phyloP scores from a whole-genome alignment of 30 jellyfish, hydroid and myxozoan species.

The Chrysaora quinquecirrha region DNA sequence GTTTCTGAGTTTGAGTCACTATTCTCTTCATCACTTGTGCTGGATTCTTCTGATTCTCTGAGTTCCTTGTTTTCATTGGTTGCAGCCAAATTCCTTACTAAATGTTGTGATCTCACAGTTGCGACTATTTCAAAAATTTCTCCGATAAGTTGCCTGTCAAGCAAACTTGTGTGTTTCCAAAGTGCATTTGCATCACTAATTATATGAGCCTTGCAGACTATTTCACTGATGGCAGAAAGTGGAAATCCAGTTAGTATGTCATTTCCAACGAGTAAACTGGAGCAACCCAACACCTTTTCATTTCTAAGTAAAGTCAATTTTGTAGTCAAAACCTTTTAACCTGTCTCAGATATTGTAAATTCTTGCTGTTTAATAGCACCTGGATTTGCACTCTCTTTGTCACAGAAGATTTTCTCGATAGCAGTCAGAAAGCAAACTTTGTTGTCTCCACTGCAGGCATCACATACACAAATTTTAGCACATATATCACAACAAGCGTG shows the following conservation, averaged over 20 bases:
- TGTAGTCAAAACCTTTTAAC: background rate
- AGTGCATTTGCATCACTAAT: background rate
- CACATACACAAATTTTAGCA: background rate
- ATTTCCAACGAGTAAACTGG: background rate
- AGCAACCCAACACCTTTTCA: background rate
- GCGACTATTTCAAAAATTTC: background rate
- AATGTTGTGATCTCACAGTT: background rate
- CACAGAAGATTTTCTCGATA: too few relatives aligned
- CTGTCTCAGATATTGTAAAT: background rate
- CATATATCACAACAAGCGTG: constrained; percentile 7
- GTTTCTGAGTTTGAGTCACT: background rate
- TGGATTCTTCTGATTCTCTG: background rate
- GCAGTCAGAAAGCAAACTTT: too few relatives aligned
- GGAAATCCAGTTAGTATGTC: background rate
- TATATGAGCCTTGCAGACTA: background rate
- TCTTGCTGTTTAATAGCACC: too few relatives aligned
- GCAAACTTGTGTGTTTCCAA: background rate
- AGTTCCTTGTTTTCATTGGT: background rate
- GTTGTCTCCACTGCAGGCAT: background rate
- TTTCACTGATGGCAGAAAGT: background rate
- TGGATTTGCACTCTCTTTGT: too few relatives aligned
- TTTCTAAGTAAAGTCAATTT: background rate
- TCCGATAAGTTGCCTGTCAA: background rate
- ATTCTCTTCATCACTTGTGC: background rate
- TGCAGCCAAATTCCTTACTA: too few relatives aligned